Evolutionary conservation across 2,113 vertebrate species (phyloP), one percentile per base, ranked within the genome.

Genomic region (Melanocharis versteri): DNA sequence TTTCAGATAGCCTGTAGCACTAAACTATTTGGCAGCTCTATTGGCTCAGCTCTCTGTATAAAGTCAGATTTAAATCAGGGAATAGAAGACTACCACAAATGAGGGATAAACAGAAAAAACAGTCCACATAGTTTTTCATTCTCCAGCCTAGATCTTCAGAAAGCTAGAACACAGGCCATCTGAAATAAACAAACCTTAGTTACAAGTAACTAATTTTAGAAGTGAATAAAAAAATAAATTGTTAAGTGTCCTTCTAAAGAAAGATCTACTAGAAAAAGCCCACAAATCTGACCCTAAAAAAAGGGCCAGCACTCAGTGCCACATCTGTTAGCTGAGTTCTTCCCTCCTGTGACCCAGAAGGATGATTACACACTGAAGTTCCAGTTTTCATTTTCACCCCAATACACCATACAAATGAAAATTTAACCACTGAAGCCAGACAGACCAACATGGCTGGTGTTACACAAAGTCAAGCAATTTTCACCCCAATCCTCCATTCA

Each of bases 1-100:
- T 70, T 90, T 91, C 66, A 94, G 87, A 97, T 90, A 85, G 89
- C 87, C 84, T 91, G 57, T 87, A 91, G 93, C 78, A 76, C 60
- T 78, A 64, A 95, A 85, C 26, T 28, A 69, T 30, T 88, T 94
- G 91, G 92, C 93, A 96, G 84, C 78, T 79, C 81, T 82, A 57
- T 57, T 89, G 78, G 64, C 48, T 87, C 81, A 78, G 77, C 42
- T 66, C 72, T 95, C 84, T 80, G 21, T 69, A 31, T 48, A 53
- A 70, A 81, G 81, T 71, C 48, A 68, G 21, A 77, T 86, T 94
- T 82, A 72, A 85, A 77, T 35, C 64, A 51, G 35, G 54, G 83
- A 73, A 62, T 5, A 57, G 62, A 77, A 78, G 26, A 81, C 48
- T 91, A 48, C 30, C 45, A 84, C 65, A 88, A 83, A 92, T 30